Evolutionary conservation across 2,888 invertebrate genomes (phyloP), one percentile per base, ranked within the genome.

Genomic region (Acanthoscelides obtectus): DNA sequence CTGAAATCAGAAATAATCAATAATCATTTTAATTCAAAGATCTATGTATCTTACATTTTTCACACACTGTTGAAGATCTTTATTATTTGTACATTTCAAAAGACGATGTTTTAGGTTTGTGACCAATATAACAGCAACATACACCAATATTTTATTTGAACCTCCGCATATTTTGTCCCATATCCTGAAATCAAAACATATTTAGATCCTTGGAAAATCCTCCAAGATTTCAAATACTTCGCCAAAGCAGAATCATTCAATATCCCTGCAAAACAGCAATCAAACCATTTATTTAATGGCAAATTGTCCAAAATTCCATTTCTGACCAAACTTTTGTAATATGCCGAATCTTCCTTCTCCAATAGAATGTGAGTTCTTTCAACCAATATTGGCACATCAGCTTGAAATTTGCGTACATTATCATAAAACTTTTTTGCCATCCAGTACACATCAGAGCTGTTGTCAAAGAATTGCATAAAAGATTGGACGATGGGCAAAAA

Each of bases 141-240:
- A 95, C 0, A 93, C 90, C 67, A 96, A 87, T 79, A 96, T 93
- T 86, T 93, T 93, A 64, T 91, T 91, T 0, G 95, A 95, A 2
- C 96, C 95, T 65, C 94, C 94, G 81, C 94, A 92, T 45, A 96
- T 87, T 86, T 95, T 95, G 83, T 96, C 96, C 94, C 95, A 96
- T 75, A 96, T 92, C 83, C 95, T 95, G 78, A 80, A 88, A 87
- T 72, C 78, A 73, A 64, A 71, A 27, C 4, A 63, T 19, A 27
- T 21, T 64, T 20, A 25, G 25, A 27, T 21, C 20, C 21, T 20
- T 2, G 25, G 12, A 22, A 6, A 69, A 21, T n/a, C 20, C 22
- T 22, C 0, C 20, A 27, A 22, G 20, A 64, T 69, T 66, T 22
- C 12, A 79, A 84, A 84, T 86, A 94, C 94, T 93, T 93, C 74